These are phyloP conservation scores for Pithys albifrons DNA, from an alignment of 2,113 vertebrate genomes.

Conservation along the genomic window DNA sequence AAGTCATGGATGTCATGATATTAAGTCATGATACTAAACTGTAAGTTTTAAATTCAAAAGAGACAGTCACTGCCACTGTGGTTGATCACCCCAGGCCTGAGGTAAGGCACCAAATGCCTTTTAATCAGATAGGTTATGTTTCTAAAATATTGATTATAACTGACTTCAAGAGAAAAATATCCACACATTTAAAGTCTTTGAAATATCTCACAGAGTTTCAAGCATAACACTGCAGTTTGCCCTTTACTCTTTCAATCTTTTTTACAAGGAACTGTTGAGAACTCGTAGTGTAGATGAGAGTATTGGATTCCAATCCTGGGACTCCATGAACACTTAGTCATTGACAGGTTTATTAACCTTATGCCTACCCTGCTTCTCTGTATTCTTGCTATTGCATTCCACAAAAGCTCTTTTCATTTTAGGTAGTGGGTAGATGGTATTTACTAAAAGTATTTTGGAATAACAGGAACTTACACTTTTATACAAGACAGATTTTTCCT, in stretches of 20 bases:
- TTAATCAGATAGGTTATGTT: neutral
- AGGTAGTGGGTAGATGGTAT: neutral
- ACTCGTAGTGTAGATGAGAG: neutral
- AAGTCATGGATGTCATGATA: neutral
- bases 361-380: neutral
- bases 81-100: neutral
- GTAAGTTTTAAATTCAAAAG: neutral
- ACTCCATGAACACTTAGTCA: neutral
- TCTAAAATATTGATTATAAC: conserved; percentile 4
- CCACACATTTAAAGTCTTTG: neutral
- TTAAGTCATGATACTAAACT: neutral
- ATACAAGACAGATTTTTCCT: neutral
- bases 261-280: neutral
- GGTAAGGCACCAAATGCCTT: neutral
- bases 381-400: neutral
- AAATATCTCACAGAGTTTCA: neutral
- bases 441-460: neutral
- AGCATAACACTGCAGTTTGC: neutral
- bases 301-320: neutral
- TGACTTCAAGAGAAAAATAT: neutral
- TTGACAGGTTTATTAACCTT: conserved; percentile 28
- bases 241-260: neutral
- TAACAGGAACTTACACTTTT: neutral
- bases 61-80: neutral
- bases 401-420: neutral